Conservation (phyloP, 2,797 vertebrate genomes). For the Rhinichthys osculus region DNA sequence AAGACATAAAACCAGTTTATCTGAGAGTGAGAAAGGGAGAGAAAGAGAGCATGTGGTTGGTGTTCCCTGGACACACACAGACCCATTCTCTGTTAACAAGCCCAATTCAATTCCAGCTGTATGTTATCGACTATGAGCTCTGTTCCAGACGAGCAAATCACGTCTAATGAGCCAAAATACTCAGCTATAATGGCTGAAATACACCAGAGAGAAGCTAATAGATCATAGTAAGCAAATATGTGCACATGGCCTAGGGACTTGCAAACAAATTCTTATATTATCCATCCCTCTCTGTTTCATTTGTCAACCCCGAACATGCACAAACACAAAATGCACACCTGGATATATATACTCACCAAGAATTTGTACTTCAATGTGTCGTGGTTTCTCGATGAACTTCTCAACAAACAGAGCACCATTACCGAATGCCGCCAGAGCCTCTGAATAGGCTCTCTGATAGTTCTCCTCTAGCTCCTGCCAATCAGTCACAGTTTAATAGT, state of each 20-base stretch:
- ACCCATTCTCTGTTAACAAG: slow-evolving; percentile 56
- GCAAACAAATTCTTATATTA: slow-evolving; percentile 14
- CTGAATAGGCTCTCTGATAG: slow-evolving; percentile 91
- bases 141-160: slow-evolving; percentile 57
- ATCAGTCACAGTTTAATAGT: neutral
- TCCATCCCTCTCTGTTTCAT: neutral
- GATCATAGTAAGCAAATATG: slow-evolving; percentile 51
- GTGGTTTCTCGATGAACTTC: slow-evolving; percentile 92
- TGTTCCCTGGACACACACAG: slow-evolving; percentile 44
- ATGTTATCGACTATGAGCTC: slow-evolving; percentile 51
- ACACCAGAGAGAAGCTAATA: slow-evolving; percentile 56
- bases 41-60: slow-evolving; percentile 1
- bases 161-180: slow-evolving; percentile 60
- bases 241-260: slow-evolving; percentile 12
- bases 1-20: slow-evolving; percentile 21
- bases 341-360: slow-evolving; percentile 79
- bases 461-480: slow-evolving; percentile 93
- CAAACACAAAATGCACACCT: slow-evolving; percentile 4
- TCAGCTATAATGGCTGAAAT: slow-evolving; percentile 56
- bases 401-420: slow-evolving; percentile 92
- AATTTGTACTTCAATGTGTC: slow-evolving; percentile 97
- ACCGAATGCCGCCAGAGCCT: slow-evolving; percentile 91
- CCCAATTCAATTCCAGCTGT: slow-evolving; percentile 57
- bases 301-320: slow-evolving; percentile 12
- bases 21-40: neutral